A percentile compares a stretch with the other conserved stretches of the same genome.
phyloP scores from a whole-genome alignment of 2,888 invertebrate species.

The Acanthosoma haemorrhoidale region DNA sequence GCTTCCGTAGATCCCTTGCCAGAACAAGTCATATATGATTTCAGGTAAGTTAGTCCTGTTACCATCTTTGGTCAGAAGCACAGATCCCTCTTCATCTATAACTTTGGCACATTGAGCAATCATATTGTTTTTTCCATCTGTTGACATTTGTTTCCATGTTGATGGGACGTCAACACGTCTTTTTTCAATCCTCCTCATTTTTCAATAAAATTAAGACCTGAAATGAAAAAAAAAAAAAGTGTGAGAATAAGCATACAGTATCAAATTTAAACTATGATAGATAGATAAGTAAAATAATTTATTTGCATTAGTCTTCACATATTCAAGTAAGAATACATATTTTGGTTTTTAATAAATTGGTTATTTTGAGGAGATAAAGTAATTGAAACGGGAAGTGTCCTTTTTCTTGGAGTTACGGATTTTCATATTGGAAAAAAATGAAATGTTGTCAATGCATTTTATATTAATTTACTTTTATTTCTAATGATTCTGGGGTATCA shows the following conservation, averaged over 20 bases:
- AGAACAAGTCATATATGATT: conserved; percentile 73
- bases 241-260: not conserved
- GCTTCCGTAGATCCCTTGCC: conserved; percentile 68
- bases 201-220: not conserved
- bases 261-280: not conserved
- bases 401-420: too few relatives aligned
- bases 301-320: too few relatives aligned
- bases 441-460: too few relatives aligned
- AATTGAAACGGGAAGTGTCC: too few relatives aligned
- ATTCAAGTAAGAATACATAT: too few relatives aligned
- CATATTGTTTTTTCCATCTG: conserved; percentile 8
- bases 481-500: too few relatives aligned
- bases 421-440: too few relatives aligned
- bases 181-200: conserved; percentile 22
- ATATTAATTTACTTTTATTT: too few relatives aligned
- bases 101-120: conserved; percentile 15
- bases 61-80: conserved; percentile 19
- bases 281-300: not conserved
- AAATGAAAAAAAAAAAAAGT: not conserved
- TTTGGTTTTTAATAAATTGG: too few relatives aligned
- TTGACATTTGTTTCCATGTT: conserved; percentile 17
- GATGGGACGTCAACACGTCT: not conserved
- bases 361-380: too few relatives aligned
- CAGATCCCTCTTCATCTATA: conserved; percentile 15
- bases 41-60: conserved; percentile 52